phyloP scores from a whole-genome alignment of 35 echinoderm and acorn worm species.

The Heliocidaris tuberculata region DNA sequence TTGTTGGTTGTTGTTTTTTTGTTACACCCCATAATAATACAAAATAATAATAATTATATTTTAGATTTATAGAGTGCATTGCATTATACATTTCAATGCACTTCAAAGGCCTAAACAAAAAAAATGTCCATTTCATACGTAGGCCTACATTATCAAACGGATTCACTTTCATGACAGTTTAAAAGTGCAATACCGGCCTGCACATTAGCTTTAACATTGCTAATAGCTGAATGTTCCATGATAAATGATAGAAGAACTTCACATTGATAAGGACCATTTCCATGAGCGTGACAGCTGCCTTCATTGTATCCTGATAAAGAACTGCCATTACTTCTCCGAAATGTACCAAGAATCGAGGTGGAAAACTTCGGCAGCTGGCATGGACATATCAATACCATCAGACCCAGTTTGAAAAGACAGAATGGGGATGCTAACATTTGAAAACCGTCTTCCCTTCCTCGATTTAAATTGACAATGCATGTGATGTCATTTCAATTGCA shows the following conservation, averaged over 20 bases:
- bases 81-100: too few relatives aligned
- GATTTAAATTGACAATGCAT: neutral
- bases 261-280: neutral
- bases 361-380: neutral
- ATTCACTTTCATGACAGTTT: neutral
- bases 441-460: neutral
- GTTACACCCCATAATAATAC: too few relatives aligned
- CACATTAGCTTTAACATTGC: neutral
- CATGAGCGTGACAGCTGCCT: neutral
- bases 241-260: neutral
- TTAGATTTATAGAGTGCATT: too few relatives aligned
- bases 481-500: neutral
- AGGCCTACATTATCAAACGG: too few relatives aligned
- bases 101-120: too few relatives aligned
- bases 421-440: neutral
- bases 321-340: neutral
- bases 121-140: too few relatives aligned
- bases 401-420: neutral
- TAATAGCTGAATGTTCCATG: neutral
- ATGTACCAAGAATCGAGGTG: neutral
- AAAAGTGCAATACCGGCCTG: neutral
- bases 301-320: neutral
- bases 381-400: neutral
- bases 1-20: too few relatives aligned
- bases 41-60: too few relatives aligned